Base-by-base conservation (phyloP, 2,113 vertebrate genomes). In the Gadus chalcogrammus region DNA sequence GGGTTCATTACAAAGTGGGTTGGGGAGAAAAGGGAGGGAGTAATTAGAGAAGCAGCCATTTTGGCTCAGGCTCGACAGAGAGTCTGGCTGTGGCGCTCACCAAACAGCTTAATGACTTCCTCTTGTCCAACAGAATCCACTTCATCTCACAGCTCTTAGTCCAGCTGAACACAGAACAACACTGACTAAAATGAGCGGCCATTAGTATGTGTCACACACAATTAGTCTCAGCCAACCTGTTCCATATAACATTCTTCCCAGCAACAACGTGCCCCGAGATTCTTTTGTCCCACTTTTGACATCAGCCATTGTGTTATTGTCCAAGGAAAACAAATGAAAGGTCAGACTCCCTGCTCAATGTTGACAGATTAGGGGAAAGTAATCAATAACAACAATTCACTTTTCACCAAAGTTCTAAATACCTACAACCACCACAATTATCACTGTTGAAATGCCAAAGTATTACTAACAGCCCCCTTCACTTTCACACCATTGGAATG, bases 201-300 rank as follows among this genome's bases (percentile, higher is more conserved):
- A 88, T 90, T 90, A 91, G 77, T 82, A 79, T 74, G 74, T 87
- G 87, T 86, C 88, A 82, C 86, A 85, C 64, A 58, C 80, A 82
- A 82, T 90, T 88, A 86, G 79, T 81, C 84, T 90, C 73, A 86
- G 82, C 81, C 86, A 77, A 80, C 85, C 77, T 69, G 73, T 74
- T 75, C 79, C 72, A 86, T 79, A 90, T 89, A 87, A 48, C 8
- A 82, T 79, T 85, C 80, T 90, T 81, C 82, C 75, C 74, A 17
- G 81, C 67, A 74, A 84, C 82, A 78, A 73, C 78, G 77, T 48
- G 42, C 42, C 42, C 42, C 42, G 9, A 13, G 42, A 48, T 48
- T 48, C 42, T 48, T 48, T 2, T 13, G 42, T 48, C 42, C 42
- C 42, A 48, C 42, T 11, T 13, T 9, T 9, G 12, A 48, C 42